These are phyloP conservation scores for Drosophila athabasca DNA, from an alignment of 1,140 invertebrate species.

Conservation along the genomic window DNA sequence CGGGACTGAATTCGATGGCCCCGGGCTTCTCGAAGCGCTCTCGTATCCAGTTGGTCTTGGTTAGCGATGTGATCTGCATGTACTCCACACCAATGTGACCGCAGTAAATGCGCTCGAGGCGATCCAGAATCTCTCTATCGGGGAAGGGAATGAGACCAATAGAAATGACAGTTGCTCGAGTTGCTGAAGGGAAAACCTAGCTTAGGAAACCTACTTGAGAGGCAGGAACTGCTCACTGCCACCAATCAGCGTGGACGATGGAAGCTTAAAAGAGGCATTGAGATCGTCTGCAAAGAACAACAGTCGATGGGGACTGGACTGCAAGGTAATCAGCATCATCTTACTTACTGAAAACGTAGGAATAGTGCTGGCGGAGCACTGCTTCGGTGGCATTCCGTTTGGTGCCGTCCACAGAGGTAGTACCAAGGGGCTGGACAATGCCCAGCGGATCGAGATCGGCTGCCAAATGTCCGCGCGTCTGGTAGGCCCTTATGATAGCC, in stretches of 20 bases:
- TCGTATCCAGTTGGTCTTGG: constrained; percentile 92
- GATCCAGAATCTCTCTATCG: constrained; percentile 89
- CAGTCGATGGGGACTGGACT: neutral
- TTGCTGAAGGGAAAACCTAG: constrained; percentile 15
- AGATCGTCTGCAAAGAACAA: constrained; percentile 45
- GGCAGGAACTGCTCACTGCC: constrained; percentile 59
- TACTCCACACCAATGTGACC: constrained; percentile 92
- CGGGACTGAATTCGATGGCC: constrained; percentile 24
- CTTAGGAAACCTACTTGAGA: constrained; percentile 43
- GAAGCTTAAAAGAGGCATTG: constrained; percentile 65
- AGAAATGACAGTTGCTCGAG: too few species aligned
- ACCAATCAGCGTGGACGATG: constrained; percentile 64
- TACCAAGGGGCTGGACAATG: constrained; percentile 84
- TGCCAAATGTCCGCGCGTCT: constrained; percentile 96
- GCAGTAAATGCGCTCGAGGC: constrained; percentile 90
- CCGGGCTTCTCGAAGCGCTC: constrained; percentile 91
- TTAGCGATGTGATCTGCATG: constrained; percentile 92
- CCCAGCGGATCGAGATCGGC: constrained; percentile 96
- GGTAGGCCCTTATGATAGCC: constrained; percentile 99
- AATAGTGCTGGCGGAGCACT: constrained; percentile 66
- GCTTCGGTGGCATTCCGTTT: constrained; percentile 84
- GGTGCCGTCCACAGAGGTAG: constrained; percentile 64
- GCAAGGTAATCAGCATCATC: neutral
- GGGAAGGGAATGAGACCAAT: constrained; percentile 36
- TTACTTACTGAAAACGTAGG: constrained; percentile 60